These are phyloP conservation scores for Sinella curviseta DNA, from an alignment of 1,140 invertebrate species.

Conservation along the genomic window DNA sequence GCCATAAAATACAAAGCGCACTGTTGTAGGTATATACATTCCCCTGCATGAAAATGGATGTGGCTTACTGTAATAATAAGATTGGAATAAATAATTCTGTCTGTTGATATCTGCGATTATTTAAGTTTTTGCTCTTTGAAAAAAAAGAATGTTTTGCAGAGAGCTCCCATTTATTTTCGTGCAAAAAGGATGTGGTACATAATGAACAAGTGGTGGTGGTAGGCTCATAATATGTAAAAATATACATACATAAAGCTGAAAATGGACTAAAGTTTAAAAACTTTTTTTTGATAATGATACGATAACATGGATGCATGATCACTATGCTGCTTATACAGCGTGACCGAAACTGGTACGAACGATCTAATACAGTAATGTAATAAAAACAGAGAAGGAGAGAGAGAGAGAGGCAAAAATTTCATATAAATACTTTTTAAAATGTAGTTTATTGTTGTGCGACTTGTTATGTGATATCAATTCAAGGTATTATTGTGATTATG, in stretches of 20 bases:
- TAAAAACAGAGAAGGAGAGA: too few species aligned
- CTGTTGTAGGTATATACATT: too few species aligned
- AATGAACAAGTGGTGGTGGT: too few species aligned
- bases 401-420: neutral
- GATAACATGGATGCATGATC: slow-evolving; percentile 7
- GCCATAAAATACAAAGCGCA: neutral
- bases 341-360: slow-evolving; percentile 12
- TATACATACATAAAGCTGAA: too few species aligned
- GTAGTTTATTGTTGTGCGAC: too few species aligned
- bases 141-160: neutral
- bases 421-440: neutral
- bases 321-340: slow-evolving; percentile 21
- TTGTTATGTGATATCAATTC: neutral
- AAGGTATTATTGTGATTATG: neutral
- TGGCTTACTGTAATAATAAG: neutral
- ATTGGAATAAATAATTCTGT: neutral
- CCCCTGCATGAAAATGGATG: neutral
- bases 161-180: neutral
- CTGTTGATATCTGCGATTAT: neutral
- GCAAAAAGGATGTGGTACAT: neutral
- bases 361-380: neutral
- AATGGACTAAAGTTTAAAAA: too few species aligned
- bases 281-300: neutral
- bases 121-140: neutral
- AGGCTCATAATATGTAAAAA: too few species aligned